phyloP scores from a whole-genome alignment of 2,888 invertebrate species.

The Unio pictorum region DNA sequence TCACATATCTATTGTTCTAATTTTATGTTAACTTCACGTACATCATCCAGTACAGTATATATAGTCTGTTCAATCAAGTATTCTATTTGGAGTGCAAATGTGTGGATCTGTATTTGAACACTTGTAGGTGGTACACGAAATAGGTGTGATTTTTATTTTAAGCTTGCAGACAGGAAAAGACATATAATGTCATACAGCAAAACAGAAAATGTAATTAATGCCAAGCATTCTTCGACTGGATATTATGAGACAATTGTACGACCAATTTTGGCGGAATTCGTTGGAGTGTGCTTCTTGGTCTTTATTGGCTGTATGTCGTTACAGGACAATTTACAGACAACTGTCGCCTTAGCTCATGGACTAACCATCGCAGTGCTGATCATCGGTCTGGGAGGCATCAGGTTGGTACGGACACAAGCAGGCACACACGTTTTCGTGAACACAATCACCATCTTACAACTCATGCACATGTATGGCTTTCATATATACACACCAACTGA shows the following conservation, averaged over 20 bases:
- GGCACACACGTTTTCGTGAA: background rate
- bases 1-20: too few species aligned
- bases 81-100: too few species aligned
- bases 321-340: conserved; percentile 13
- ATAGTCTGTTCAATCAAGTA: too few species aligned
- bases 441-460: too few species aligned
- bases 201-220: background rate
- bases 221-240: background rate
- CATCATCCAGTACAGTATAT: too few species aligned
- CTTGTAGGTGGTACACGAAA: too few species aligned
- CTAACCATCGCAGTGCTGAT: conserved; percentile 59
- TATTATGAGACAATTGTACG: conserved; percentile 29
- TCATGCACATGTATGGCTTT: too few species aligned
- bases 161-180: too few species aligned
- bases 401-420: conserved; percentile 31
- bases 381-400: conserved; percentile 50
- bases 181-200: background rate
- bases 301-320: conserved; percentile 51
- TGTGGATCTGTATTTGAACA: too few species aligned
- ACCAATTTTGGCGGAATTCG: conserved; percentile 57
- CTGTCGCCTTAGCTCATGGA: conserved; percentile 59
- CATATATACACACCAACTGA: too few species aligned
- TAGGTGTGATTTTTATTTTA: too few species aligned
- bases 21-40: too few species aligned
- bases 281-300: conserved; percentile 58